Evolutionary conservation across 2,113 vertebrate species (phyloP).

Genomic region (Tragelaphus scriptus): DNA sequence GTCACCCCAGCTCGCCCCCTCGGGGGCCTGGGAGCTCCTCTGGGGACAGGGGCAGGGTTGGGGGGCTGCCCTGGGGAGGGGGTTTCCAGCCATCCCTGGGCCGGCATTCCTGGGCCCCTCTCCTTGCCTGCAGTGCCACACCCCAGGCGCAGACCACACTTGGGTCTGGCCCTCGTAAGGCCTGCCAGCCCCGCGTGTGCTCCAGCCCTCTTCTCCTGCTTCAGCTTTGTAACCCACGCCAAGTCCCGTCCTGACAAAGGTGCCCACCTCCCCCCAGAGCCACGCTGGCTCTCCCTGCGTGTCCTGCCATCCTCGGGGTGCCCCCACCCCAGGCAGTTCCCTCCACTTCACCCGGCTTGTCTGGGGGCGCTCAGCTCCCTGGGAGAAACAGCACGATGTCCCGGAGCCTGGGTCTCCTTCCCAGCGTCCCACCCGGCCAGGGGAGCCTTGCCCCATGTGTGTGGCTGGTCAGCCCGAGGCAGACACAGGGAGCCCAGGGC

Average conservation of each 20-base stretch:
- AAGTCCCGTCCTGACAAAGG: neutral
- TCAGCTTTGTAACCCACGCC: rapidly evolving
- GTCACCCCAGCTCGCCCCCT: neutral
- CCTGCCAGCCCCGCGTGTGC: neutral
- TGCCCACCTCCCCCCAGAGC: neutral
- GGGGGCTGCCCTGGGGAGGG: neutral
- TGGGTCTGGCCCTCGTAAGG: neutral
- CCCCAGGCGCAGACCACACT: rapidly evolving
- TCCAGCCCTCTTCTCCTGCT: neutral
- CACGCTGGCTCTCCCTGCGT: rapidly evolving
- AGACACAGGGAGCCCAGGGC: rapidly evolving
- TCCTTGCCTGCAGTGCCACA: neutral
- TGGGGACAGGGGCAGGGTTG: neutral
- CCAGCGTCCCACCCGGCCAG: neutral
- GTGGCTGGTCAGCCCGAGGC: rapidly evolving
- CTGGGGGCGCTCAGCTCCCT: rapidly evolving
- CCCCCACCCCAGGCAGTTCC: neutral
- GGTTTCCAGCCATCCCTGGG: neutral
- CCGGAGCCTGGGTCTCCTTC: rapidly evolving
- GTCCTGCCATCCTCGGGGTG: neutral
- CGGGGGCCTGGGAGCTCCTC: neutral
- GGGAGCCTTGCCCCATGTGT: rapidly evolving
- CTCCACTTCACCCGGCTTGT: neutral
- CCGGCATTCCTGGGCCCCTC: neutral
- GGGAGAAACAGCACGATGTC: no score